Evolutionary conservation across 2,113 vertebrate species (phyloP), one percentile per base, ranked within the genome.

Genomic region (Equus przewalskii): DNA sequence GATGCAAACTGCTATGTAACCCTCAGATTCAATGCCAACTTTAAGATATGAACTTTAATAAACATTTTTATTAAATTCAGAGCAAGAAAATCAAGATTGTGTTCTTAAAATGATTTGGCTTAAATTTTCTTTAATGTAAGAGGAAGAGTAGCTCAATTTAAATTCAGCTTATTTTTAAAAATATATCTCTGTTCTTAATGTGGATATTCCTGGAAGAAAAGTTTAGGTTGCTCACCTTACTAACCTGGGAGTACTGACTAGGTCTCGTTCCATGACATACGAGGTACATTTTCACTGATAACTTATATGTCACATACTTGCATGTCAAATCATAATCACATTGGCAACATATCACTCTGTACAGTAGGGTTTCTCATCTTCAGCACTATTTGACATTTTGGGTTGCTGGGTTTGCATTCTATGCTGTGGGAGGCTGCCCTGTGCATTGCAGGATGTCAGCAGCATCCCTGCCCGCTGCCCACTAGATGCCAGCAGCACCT

Each of bases 31-130:
- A 36, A 18, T 84, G 65, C 44, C 58, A 85, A 78, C 33, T 82
- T 83, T 90, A 91, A 92, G 36, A 70, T 73, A 46, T 14, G n/a
- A 76, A 85, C 28, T 76, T 90, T 80, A 93, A 90, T 96, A 92
- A 97, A 95, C 21, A 87, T 81, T 91, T 67, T 96, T 88, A 94
- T 95, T 67, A 91, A 91, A 92, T 81, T 96, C 46, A 94, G 22
- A 97, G 56, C 24, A 94, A 89, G 80, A 88, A 84, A 89, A 75
- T 89, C 33, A 93, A 93, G 62, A 73, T 51, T 1, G 7, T 86
- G 56, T 91, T 76, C 51, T 97, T 88, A 58, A 85, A 88, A 65
- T 64, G 22, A 44, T 80, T 70, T 89, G 49, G 24, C 79, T 18
- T 82, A 65, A 80, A 84, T 60, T 67, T 41, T 92, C 58, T 73